phyloP scores from a whole-genome alignment of 64 coral and sea anemone genomes.

The Stylophora pistillata region DNA sequence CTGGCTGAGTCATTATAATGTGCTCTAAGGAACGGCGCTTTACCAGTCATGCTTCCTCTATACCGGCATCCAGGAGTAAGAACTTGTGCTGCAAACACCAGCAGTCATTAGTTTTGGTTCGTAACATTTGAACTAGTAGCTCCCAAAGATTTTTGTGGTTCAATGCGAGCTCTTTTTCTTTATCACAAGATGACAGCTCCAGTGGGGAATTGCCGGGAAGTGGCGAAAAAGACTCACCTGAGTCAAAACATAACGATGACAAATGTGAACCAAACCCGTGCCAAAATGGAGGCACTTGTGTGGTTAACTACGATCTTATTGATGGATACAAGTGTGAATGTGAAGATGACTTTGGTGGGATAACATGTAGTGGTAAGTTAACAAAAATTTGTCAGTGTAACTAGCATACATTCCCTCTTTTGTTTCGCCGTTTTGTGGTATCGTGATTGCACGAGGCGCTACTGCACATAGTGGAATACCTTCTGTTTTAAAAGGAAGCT shows the following conservation, averaged over 20 bases:
- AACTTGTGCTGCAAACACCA: no score
- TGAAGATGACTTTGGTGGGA: slow-evolving; percentile 71
- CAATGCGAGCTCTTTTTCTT: background rate
- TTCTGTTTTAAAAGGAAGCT: no score
- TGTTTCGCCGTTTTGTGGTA: no score
- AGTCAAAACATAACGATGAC: background rate
- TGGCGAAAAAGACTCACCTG: background rate
- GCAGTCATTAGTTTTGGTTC: no score
- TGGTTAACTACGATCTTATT: slow-evolving; percentile 54
- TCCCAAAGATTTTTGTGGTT: background rate
- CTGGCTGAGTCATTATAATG: no score
- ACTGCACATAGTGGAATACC: no score
- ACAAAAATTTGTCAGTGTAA: background rate
- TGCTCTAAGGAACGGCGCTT: no score
- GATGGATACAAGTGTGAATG: slow-evolving; percentile 90
- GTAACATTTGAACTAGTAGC: background rate
- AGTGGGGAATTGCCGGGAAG: background rate
- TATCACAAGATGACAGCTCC: background rate
- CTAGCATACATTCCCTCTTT: background rate
- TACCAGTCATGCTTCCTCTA: no score
- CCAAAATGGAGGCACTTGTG: slow-evolving; percentile 71
- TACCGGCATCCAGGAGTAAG: no score
- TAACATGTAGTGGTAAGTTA: slow-evolving; percentile 73
- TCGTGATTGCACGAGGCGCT: no score
- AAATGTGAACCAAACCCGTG: slow-evolving; percentile 58